Percentiles rank a stretch among this genome's conserved stretches.
Conservation (phyloP, 2,113 vertebrate genomes). For the Grantiella picta region DNA sequence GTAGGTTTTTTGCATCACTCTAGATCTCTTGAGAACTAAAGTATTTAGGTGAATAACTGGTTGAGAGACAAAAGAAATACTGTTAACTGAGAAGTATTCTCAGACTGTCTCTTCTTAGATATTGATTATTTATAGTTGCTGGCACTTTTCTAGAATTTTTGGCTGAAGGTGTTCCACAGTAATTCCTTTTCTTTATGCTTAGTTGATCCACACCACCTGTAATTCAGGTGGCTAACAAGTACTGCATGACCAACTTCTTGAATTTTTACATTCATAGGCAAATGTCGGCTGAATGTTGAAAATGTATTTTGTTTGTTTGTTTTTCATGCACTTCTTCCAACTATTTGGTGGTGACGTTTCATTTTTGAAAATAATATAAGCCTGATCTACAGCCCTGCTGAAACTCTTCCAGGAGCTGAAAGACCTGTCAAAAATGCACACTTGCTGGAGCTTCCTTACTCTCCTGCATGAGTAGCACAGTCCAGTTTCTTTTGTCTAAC, state of each 20-base stretch:
- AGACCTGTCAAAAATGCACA: accelerated
- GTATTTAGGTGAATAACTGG: constrained; percentile 1
- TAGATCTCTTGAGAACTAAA: constrained; percentile 41
- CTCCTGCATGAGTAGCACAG: neutral
- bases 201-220: neutral
- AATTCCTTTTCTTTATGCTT: neutral
- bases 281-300: neutral
- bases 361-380: neutral
- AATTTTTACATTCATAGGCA: neutral
- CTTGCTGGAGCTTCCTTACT: neutral
- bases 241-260: neutral
- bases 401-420: neutral
- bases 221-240: neutral
- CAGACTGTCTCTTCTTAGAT: neutral
- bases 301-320: neutral
- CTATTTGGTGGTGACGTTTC: neutral
- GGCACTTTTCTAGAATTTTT: neutral
- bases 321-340: neutral
- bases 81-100: neutral
- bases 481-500: neutral
- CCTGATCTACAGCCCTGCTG: neutral
- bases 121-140: neutral
- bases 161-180: neutral
- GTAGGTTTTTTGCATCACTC: constrained; percentile 48
- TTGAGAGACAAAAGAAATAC: constrained; percentile 30